Conservation (phyloP, 1,140 invertebrate species). For the Drosophila ananassae region DNA sequence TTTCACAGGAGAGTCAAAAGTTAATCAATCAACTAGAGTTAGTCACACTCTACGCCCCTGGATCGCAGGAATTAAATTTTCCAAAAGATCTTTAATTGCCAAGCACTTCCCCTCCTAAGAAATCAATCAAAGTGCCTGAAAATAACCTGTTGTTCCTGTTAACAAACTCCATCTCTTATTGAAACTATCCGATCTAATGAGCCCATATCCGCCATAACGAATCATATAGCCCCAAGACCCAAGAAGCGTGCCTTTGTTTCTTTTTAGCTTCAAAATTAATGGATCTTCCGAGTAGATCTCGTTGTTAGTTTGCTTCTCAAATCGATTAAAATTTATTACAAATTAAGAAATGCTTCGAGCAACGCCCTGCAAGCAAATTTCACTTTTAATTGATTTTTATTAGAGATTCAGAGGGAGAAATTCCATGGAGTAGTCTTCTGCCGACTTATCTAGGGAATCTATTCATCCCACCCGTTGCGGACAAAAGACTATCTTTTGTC, state of each 20-base stretch:
- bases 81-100: conserved; percentile 35
- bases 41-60: conserved; percentile 31
- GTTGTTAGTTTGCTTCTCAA: conserved; percentile 10
- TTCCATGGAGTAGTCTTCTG: conserved; percentile 9
- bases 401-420: conserved; percentile 36
- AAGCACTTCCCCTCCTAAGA: conserved; percentile 50
- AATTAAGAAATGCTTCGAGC: conserved; percentile 6
- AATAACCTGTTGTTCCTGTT: conserved; percentile 28
- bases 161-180: conserved; percentile 25
- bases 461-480: conserved; percentile 45
- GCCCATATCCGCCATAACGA: conserved; percentile 71
- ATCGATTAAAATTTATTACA: conserved; percentile 64
- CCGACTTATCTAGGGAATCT: conserved; percentile 17
- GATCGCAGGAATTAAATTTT: not conserved
- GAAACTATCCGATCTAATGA: conserved; percentile 58
- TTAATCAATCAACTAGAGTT: conserved; percentile 39
- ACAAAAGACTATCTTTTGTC: conserved; percentile 42
- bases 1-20: too few species aligned
- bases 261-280: conserved; percentile 62
- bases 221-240: conserved; percentile 43
- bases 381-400: conserved; percentile 76
- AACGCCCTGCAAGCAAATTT: conserved; percentile 38
- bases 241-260: conserved; percentile 54
- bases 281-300: conserved; percentile 14
- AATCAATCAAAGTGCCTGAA: conserved; percentile 56